Conservation (phyloP, 2,797 vertebrate species). For the Parotocinclus haroldoi region DNA sequence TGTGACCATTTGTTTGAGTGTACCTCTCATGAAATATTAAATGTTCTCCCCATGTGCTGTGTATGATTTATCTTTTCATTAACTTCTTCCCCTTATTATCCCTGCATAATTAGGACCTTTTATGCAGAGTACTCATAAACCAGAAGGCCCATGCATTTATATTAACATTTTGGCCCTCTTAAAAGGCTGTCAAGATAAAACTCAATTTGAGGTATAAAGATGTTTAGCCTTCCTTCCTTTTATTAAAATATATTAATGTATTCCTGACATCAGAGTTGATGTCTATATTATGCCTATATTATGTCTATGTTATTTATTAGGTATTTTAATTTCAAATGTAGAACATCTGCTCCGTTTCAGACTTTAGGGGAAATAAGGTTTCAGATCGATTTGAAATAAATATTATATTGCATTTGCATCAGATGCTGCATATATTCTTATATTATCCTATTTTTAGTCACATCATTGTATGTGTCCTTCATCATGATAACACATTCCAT, state of each 20-base stretch:
- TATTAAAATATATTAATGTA: conserved; percentile 7
- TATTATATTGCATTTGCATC: no score
- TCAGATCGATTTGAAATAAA: no score
- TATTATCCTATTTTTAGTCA: no score
- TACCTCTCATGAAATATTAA: conserved; percentile 51
- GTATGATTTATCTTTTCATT: conserved; percentile 56
- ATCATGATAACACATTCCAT: no score
- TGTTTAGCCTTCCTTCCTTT: conserved; percentile 26
- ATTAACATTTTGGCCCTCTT: conserved; percentile 35
- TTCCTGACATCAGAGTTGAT: no score
- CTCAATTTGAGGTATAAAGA: conserved; percentile 38
- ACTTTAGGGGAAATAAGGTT: no score
- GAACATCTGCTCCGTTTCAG: no score
- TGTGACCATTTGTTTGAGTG: conserved; percentile 40
- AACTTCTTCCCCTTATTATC: conserved; percentile 43
- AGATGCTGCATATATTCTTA: no score
- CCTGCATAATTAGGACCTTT: conserved; percentile 47
- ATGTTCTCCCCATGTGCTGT: conserved; percentile 45
- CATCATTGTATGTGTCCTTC: no score
- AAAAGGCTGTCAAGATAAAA: conserved; percentile 36
- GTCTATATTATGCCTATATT: no score
- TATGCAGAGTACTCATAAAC: conserved; percentile 47
- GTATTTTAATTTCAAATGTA: no score
- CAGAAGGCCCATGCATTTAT: conserved; percentile 44
- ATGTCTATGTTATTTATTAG: no score